These are phyloP conservation scores for Amphiprion percula DNA, from an alignment of 2,113 vertebrate genomes.

Conservation along the genomic window DNA sequence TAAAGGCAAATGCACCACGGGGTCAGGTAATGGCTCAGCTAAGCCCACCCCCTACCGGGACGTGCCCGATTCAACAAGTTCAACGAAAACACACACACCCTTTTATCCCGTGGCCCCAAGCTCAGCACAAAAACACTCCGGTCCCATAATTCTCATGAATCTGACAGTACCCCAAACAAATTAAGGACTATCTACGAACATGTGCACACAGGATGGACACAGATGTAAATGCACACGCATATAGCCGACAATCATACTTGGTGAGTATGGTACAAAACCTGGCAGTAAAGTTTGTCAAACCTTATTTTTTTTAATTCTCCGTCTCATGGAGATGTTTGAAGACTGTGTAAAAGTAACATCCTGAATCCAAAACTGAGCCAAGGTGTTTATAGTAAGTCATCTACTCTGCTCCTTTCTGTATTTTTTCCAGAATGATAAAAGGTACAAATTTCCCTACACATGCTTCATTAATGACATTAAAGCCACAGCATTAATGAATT, in stretches of 20 bases:
- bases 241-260: too few species aligned
- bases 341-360: too few species aligned
- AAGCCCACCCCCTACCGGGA: slow-evolving; percentile 65
- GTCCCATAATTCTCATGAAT: slow-evolving; percentile 61
- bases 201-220: slow-evolving; percentile 25
- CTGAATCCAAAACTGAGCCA: background rate
- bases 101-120: slow-evolving; percentile 59
- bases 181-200: slow-evolving; percentile 54
- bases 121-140: slow-evolving; percentile 56
- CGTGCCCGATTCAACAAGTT: slow-evolving; percentile 74
- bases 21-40: slow-evolving; percentile 72
- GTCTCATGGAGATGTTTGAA: too few species aligned
- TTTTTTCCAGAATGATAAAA: background rate
- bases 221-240: slow-evolving; percentile 6
- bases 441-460: background rate
- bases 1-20: slow-evolving; percentile 57
- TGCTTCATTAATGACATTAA: background rate
- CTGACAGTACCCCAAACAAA: slow-evolving; percentile 72
- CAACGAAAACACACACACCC: slow-evolving; percentile 74
- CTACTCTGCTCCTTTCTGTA: background rate
- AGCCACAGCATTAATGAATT: slow-evolving; percentile 1
- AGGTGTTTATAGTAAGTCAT: background rate
- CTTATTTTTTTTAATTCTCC: background rate
- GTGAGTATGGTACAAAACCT: too few species aligned
- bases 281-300: background rate